These are phyloP conservation scores for cat (Felis catus) DNA, from an alignment of 2,113 vertebrate species.

Conservation along the genomic window DNA sequence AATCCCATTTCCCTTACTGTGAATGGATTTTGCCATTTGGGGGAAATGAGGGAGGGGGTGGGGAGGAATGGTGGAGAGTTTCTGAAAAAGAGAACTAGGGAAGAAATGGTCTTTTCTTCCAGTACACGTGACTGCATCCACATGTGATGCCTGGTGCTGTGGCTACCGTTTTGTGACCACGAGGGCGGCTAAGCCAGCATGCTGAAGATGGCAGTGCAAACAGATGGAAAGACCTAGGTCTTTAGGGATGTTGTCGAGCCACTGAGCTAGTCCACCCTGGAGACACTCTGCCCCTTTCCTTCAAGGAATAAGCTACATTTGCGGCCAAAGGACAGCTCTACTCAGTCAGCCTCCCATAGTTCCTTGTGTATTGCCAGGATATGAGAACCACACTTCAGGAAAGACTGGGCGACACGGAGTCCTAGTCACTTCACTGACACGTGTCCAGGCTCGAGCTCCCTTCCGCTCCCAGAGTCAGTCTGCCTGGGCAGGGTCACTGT, in stretches of 20 bases:
- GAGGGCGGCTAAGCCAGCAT: not conserved
- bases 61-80: not conserved
- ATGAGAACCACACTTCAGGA: not conserved
- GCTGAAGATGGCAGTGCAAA: not conserved
- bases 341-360: not conserved
- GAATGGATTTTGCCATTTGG: not conserved
- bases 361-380: rapidly evolving
- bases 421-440: not conserved
- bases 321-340: not conserved
- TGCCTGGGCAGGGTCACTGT: not conserved
- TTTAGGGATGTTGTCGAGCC: not conserved
- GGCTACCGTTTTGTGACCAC: not conserved
- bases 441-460: no score
- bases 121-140: not conserved
- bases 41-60: not conserved
- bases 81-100: not conserved
- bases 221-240: not conserved
- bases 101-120: not conserved
- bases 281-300: not conserved
- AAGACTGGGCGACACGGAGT: not conserved
- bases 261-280: not conserved
- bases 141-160: not conserved
- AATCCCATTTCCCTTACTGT: not conserved
- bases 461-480: not conserved
- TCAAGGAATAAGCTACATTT: not conserved